A percentile compares a stretch with the other conserved stretches of the same genome.
Conservation (phyloP, 2,888 invertebrate species). For the Xestobium rufovillosum region DNA sequence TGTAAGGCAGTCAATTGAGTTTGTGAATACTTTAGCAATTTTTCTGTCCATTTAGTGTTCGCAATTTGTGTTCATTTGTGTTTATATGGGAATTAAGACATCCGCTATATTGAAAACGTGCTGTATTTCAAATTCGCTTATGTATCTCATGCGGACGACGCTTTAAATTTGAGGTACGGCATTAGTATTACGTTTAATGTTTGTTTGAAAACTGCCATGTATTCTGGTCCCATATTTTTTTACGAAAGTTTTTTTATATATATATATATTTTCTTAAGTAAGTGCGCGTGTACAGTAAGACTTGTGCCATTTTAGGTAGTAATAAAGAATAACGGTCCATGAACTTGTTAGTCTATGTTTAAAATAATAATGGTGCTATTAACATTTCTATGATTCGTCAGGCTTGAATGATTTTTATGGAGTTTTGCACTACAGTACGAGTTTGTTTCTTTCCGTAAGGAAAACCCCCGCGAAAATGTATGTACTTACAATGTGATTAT, state of each 20-base stretch:
- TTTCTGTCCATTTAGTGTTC: slow-evolving; percentile 20
- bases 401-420: slow-evolving; percentile 12
- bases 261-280: slow-evolving; percentile 26
- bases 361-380: slow-evolving; percentile 37
- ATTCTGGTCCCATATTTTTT: slow-evolving; percentile 36
- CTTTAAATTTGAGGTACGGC: too few species aligned
- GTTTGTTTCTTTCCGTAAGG: too few species aligned
- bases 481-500: slow-evolving; percentile 42
- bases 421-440: too few species aligned
- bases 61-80: slow-evolving; percentile 26
- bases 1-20: neutral
- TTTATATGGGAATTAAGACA: slow-evolving; percentile 20
- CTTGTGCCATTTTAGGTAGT: slow-evolving; percentile 41
- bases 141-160: too few species aligned
- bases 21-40: slow-evolving; percentile 5
- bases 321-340: too few species aligned
- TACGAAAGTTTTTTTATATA: slow-evolving; percentile 33
- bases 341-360: too few species aligned
- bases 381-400: slow-evolving; percentile 25
- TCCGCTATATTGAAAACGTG: slow-evolving; percentile 9
- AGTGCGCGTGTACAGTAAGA: slow-evolving; percentile 32
- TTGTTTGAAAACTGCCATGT: slow-evolving; percentile 37
- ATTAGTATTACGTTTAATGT: slow-evolving; percentile 12
- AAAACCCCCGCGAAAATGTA: too few species aligned
- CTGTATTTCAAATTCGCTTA: slow-evolving; percentile 15